phyloP scores from a whole-genome alignment of 2,113 vertebrate genomes.

The Scatophagus argus region DNA sequence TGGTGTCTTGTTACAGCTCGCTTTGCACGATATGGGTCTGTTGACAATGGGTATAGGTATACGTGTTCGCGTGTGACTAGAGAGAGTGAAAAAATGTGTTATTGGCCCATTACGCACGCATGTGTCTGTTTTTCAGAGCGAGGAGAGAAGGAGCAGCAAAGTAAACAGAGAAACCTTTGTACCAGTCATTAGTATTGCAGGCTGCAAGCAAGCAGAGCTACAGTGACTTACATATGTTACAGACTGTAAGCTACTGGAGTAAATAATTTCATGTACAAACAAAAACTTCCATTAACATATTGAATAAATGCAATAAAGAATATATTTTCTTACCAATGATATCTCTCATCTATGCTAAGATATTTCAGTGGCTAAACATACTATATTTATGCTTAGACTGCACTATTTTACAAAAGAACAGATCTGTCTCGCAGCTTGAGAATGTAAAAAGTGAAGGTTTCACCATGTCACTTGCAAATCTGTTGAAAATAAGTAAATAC shows the following conservation, averaged over 20 bases:
- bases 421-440: neutral
- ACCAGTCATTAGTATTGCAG: neutral
- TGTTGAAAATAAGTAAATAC: neutral
- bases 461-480: neutral
- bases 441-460: neutral
- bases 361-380: neutral
- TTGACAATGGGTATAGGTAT: constrained; percentile 2
- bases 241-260: neutral
- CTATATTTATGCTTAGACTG: neutral
- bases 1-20: constrained; percentile 51
- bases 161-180: constrained; percentile 47
- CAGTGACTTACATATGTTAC: constrained; percentile 27
- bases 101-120: neutral
- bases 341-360: neutral
- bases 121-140: constrained; percentile 1
- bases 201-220: neutral
- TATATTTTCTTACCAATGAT: neutral
- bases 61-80: constrained; percentile 21
- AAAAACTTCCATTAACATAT: neutral
- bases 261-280: neutral
- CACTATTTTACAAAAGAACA: neutral
- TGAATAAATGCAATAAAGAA: neutral
- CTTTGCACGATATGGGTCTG: constrained; percentile 63
- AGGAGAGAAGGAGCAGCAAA: constrained; percentile 16
- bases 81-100: neutral